These are phyloP conservation scores for Lymantria monacha DNA, from an alignment of 2,888 invertebrate genomes.

Conservation along the genomic window DNA sequence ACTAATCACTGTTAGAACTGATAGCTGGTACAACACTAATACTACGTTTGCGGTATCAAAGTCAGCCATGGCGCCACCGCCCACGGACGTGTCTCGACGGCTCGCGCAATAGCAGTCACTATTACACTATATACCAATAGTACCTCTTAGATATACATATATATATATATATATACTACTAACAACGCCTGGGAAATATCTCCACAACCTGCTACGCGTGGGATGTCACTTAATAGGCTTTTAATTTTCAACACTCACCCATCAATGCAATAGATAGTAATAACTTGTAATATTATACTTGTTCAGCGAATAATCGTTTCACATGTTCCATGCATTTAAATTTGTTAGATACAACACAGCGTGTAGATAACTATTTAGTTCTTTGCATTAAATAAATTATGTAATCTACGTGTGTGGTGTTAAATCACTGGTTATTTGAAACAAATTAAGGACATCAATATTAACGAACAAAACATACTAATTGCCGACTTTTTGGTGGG, in stretches of 20 bases:
- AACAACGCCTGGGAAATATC: conserved; percentile 55
- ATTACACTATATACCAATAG: conserved; percentile 47
- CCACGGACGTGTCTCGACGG: conserved; percentile 45
- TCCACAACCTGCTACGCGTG: conserved; percentile 57
- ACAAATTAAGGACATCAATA: not conserved
- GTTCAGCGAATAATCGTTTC: conserved; percentile 14
- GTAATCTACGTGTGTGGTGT: not conserved
- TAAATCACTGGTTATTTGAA: not conserved
- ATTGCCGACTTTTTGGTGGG: too few relatives aligned
- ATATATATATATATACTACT: conserved; percentile 39
- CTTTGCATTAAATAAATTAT: not conserved
- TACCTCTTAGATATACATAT: conserved; percentile 26
- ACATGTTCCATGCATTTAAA: conserved; percentile 15
- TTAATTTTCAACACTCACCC: conserved; percentile 72
- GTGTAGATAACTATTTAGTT: not conserved
- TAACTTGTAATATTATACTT: conserved; percentile 52
- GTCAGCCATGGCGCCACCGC: conserved; percentile 50
- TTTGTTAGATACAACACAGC: conserved; percentile 13
- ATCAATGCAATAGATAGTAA: conserved; percentile 58
- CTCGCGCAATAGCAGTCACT: conserved; percentile 45
- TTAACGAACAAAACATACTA: too few relatives aligned
- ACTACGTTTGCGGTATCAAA: conserved; percentile 44
- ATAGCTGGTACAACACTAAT: conserved; percentile 49
- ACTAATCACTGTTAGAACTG: conserved; percentile 60
- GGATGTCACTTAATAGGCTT: conserved; percentile 70